Base-by-base conservation (phyloP, 2,888 invertebrate species). In the Drosophila meridiana region DNA sequence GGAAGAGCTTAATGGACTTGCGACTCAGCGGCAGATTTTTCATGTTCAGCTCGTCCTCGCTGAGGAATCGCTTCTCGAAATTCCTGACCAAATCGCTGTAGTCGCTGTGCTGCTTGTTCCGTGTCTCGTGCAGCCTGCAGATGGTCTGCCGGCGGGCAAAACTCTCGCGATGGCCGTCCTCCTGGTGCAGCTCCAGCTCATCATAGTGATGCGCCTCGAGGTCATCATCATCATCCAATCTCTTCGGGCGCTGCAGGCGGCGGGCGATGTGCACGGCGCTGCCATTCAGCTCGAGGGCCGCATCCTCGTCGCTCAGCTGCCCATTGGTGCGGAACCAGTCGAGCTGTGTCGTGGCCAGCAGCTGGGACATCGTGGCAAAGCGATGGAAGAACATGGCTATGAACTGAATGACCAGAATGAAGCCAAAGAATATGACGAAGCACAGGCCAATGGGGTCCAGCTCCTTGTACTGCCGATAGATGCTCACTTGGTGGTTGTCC, bases 311-410 rank as follows among this genome's bases (percentile, higher is more conserved):
- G 55, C 89, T 90, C 28, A 90, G 75, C 79, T 91, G 65, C 4
- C 78, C 81, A 4, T 83, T 79, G 14, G 86, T 85, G 52, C 91
- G 90, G 70, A 93, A 93, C 90, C 93, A 94, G 76, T 93, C 94
- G 67, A 95, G 92, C 73, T 94, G 94, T 0, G 96, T 96, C 20
- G 95, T 95, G 4, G 96, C 95, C 85, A 96, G 93, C 77, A 97
- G 95, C 91, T 97, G 96, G 0, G 96, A 95, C 78, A 96, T 94
- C 2, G 97, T 97, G 53, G 95, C 95, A 87, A 96, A 96, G 34
- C 97, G 95, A 94, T 97, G 97, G 84, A 96, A 94, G 74, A 96
- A 92, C 96, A 96, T 97, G 20, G 95, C 96, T 52, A 95, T 87
- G 89, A 96, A 96, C 94, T 97, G 96, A 57, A 96, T 94, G 43